Evolutionary conservation across 2,888 invertebrate genomes (phyloP), one percentile per base, ranked within the genome.

Genomic region (Andrena marginata): DNA sequence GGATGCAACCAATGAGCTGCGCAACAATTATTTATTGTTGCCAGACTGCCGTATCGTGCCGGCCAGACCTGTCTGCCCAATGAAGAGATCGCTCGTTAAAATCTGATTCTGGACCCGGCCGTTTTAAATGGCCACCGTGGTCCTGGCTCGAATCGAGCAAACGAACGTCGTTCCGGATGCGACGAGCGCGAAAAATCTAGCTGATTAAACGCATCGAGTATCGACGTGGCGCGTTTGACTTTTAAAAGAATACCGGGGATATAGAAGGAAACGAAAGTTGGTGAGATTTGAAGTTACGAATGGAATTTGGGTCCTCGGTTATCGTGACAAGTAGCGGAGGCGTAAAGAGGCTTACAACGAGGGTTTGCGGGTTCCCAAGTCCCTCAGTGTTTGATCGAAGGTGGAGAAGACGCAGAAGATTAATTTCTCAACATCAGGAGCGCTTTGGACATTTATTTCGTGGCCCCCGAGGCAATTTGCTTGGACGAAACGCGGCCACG

Each of bases 1-100:
- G 93, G 93, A 94, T 93, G 93, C 93, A 90, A 89, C 91, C 93
- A 93, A 93, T 93, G 92, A 93, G 90, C 91, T 84, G 84, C 87
- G 85, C 87, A 92, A 92, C 91, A 93, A 94, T 93, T 93, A 93
- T 93, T 93, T 93, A 92, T 92, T 91, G 91, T 92, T 93, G 88
- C 91, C 92, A 91, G 92, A 90, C 91, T 87, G 89, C 82, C 76
- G 68, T 80, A 81, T 77, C 85, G 79, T 69, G 77, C 70, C 84
- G 80, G 69, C 75, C 87, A 81, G 88, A 89, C 88, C 84, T 87
- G 86, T 86, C 85, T 89, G 82, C 83, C 80, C 85, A 86, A 91
- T 90, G 84, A 89, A 85, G 81, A 86, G 82, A 86, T 85, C 64
- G 82, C 82, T 89, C 82, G 89, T 88, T 88, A 88, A 88, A 85